Evolutionary conservation across 2,113 vertebrate genomes (phyloP).

Genomic region (Dinomys branickii): DNA sequence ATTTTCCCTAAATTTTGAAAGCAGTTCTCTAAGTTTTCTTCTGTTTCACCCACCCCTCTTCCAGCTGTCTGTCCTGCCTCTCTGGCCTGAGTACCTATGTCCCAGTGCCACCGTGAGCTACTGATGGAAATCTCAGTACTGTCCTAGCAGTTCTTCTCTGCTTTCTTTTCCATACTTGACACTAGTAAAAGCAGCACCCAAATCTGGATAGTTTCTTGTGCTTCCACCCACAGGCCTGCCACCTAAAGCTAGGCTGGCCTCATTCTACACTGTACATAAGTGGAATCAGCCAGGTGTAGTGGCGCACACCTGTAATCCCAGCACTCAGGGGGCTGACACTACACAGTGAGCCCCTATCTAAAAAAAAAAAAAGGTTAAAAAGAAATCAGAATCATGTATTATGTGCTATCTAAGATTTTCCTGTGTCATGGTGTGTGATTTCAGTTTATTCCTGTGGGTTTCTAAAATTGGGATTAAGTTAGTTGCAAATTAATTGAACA

Average conservation of each 20-base stretch:
- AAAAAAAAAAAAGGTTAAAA: background rate
- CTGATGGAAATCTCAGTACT: background rate
- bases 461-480: background rate
- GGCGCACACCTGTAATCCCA: background rate
- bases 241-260: background rate
- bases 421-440: background rate
- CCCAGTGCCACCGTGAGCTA: background rate
- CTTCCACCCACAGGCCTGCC: background rate
- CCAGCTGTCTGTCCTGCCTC: background rate
- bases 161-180: background rate
- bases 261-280: background rate
- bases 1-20: background rate
- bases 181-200: background rate
- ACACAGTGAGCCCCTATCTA: background rate
- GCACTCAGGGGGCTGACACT: background rate
- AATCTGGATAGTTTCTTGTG: background rate
- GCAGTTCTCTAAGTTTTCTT: background rate
- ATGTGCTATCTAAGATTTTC: background rate
- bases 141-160: background rate
- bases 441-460: background rate
- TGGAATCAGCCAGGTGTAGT: background rate
- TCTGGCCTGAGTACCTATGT: background rate
- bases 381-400: background rate
- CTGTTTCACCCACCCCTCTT: background rate
- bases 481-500: background rate